phyloP scores from a whole-genome alignment of 2,888 invertebrate species.

The Lamellibrachia satsuma region DNA sequence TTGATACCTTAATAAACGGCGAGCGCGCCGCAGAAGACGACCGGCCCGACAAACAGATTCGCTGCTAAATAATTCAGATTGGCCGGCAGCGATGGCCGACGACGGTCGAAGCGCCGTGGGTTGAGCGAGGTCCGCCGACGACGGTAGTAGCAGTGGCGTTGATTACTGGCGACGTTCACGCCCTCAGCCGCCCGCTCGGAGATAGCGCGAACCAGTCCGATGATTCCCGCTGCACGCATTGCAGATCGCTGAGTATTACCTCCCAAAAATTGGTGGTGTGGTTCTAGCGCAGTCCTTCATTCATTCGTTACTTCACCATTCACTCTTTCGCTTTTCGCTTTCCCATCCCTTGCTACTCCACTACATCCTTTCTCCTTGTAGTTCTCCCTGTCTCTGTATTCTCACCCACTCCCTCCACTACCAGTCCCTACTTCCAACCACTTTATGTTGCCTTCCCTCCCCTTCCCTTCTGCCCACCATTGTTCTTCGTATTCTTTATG shows the following conservation, averaged over 20 bases:
- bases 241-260: background rate
- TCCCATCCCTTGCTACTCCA: background rate
- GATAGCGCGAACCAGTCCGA: background rate
- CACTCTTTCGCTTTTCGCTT: background rate
- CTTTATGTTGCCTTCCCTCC: background rate
- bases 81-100: constrained; percentile 1
- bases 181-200: background rate
- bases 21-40: background rate
- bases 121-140: background rate
- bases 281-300: background rate
- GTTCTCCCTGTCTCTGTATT: background rate
- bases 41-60: constrained; percentile 6
- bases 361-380: too few species aligned
- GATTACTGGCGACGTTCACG: background rate
- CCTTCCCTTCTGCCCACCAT: background rate
- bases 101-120: background rate
- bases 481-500: background rate
- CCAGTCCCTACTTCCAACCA: background rate
- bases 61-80: constrained; percentile 9
- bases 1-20: background rate
- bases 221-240: background rate
- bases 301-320: background rate
- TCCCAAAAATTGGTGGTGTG: background rate
- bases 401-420: background rate
- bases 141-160: background rate